Evolutionary conservation across 2,113 vertebrate species (phyloP), one percentile per base, ranked within the genome.

Genomic region (Steatornis caripensis): DNA sequence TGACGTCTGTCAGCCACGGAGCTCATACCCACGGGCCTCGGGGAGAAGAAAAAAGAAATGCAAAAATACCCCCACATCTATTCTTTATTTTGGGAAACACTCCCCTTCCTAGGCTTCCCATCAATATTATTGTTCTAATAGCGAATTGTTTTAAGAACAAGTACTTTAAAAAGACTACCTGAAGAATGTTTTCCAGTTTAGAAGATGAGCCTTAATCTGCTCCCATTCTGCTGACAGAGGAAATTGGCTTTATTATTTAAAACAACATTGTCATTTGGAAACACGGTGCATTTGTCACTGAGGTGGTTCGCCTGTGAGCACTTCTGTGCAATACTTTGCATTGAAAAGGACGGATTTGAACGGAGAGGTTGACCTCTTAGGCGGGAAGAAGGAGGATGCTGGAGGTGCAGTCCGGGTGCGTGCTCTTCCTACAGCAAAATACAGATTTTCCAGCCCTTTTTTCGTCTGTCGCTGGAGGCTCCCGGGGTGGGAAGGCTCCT

Each of bases 241-340:
- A 87, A 84, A 68, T 21, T 1, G 10, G 8, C 13, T 61, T 46
- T 36, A 20, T 30, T 37, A 65, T 57, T 83, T 11, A 72, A 84
- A 93, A 43, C 8, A 58, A 55, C 15, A 24, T 37, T 5, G 7
- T 26, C 60, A n/a, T 57, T 84, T 45, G 34, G 27, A 36, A 78
- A 49, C 15, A 4, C 3, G 30, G 0, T 1, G 1, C 4, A 10
- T 45, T 70, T 65, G 18, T 49, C 26, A 10, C 37, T 62, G 4
- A 18, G 9, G 2, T 2, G 13, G 19, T 5, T 71, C 70, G 36
- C 14, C 45, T 34, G 32, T 7, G 41, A 68, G 41, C 17, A 10
- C 32, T 19, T 37, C 27, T 7, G 0, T 5, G 51, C 11, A 7
- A 21, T 2, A 9, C 51, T 45, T 58, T 5, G 32, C 19, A 39